phyloP scores from a whole-genome alignment of 1,140 invertebrate species.

The Heliconius hermathena region DNA sequence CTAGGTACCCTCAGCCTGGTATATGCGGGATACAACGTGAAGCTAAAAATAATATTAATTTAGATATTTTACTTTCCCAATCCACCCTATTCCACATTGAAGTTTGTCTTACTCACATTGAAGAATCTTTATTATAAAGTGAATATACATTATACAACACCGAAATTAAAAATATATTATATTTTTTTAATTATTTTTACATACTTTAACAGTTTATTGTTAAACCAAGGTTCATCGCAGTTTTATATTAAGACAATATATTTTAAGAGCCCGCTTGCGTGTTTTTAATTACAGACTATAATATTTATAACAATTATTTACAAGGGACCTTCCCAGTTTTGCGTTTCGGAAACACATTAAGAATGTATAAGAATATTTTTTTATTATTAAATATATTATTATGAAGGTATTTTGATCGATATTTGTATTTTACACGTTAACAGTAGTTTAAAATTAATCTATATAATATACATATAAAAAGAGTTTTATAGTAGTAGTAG shows the following conservation, averaged over 20 bases:
- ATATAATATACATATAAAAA: no score
- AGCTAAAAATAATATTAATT: no score
- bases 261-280: constrained; percentile 10
- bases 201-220: not conserved
- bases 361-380: not conserved
- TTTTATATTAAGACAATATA: constrained; percentile 11
- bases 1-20: no score
- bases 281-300: constrained; percentile 5
- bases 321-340: not conserved
- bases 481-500: no score
- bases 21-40: no score
- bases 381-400: not conserved
- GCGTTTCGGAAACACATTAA: constrained; percentile 3
- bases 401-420: not conserved
- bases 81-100: no score
- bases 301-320: not conserved
- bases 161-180: no score
- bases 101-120: no score
- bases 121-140: no score
- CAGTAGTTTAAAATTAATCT: no score
- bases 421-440: not conserved
- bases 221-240: not conserved
- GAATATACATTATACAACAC: no score
- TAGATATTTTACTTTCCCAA: no score
- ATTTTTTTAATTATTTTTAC: constrained; percentile 9